phyloP scores from a whole-genome alignment of 1,140 invertebrate species.

The Halesus radiatus region DNA sequence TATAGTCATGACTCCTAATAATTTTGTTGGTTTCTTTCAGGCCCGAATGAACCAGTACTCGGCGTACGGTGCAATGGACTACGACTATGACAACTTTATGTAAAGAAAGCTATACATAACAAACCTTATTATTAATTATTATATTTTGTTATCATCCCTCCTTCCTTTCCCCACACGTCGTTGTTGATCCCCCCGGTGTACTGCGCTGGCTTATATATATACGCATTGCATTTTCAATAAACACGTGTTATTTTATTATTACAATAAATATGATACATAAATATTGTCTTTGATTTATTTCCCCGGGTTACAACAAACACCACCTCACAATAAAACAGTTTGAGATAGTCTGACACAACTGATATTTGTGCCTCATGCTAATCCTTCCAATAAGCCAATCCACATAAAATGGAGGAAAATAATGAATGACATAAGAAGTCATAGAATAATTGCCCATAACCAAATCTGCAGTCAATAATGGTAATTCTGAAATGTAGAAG shows the following conservation, averaged over 20 bases:
- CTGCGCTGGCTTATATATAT: conserved; percentile 13
- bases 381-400: no score
- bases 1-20: neutral
- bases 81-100: conserved; percentile 54
- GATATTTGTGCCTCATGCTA: no score
- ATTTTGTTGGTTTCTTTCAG: conserved; percentile 46
- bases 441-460: no score
- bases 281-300: neutral
- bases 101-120: conserved; percentile 12
- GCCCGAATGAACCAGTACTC: conserved; percentile 50
- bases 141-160: conserved; percentile 2
- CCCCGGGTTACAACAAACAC: no score
- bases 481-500: no score
- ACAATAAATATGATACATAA: conserved; percentile 30
- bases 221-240: conserved; percentile 31
- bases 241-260: conserved; percentile 41
- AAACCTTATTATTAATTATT: conserved; percentile 1
- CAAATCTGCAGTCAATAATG: no score
- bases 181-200: neutral
- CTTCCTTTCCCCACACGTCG: neutral
- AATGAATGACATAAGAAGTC: no score
- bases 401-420: no score
- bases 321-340: no score
- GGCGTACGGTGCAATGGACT: conserved; percentile 43
- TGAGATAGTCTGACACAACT: no score